Base-by-base conservation (phyloP, 1,140 invertebrate species). In the Drosophila parabipectinata region DNA sequence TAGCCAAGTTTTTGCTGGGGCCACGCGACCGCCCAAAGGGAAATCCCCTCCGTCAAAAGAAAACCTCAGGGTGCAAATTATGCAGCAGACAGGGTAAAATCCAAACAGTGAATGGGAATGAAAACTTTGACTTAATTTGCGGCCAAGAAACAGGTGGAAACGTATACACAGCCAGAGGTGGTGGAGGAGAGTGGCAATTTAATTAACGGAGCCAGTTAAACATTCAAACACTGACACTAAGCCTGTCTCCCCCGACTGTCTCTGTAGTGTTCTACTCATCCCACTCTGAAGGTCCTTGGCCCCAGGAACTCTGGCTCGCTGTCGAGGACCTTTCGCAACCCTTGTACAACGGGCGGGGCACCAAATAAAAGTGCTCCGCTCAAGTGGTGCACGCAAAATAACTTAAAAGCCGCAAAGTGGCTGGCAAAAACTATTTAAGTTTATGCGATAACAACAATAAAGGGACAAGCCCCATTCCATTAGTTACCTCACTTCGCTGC, bases 391-490 rank as follows among this genome's bases (percentile, higher is more conserved):
- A 85, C 82, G 82, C 82, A 85, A 85, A 85, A 85, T 85, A 85
- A 85, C 78, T 87, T 85, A 85, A 85, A 85, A 85, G 78, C 82
- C 82, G 78, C 82, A 87, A 85, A 85, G 82, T 87, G 82, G 82
- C 82, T 87, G 82, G 82, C 76, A 85, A 68, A 85, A 85, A 85
- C 82, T 85, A 85, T 85, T 85, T 85, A 87, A 82, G 82, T 84
- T 84, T 79, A 84, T 84, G 69, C 74, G 78, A 85, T 85, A 82
- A 87, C 74, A 77, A 87, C 82, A 85, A 82, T 81, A 81, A 87
- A 77, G 73, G 55, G 50, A 61, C 62, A 72, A 41, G 26, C 6
- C 14, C 72, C 61, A 63, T 24, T 54, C 47, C 12, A n/a, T 12
- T 9, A 14, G 41, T 44, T 45, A 12, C 28, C 21, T 1, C 8